Base-by-base conservation (phyloP, 2,888 invertebrate genomes). In the Prosopocoilus inquinatus region DNA sequence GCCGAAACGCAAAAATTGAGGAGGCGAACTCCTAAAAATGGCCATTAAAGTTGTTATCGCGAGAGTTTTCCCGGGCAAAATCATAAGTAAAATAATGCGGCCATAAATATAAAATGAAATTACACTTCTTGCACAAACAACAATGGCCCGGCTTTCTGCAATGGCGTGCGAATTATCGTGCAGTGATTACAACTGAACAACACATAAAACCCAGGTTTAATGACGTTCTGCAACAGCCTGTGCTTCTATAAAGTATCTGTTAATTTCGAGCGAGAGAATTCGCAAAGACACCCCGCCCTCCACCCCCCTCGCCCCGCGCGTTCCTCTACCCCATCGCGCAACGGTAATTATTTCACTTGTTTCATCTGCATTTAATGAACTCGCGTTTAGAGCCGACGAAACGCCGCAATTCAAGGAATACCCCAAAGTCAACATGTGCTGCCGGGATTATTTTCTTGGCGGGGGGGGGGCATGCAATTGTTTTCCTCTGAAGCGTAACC, bases 201-300 rank as follows among this genome's bases (percentile, higher is more conserved):
- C 43, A 51, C 54, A 51, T 47, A 50, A 55, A 58, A 58, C 48
- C 51, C 12, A 45, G 44, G 44, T 55, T 55, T 58, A 55, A 58
- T 51, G 54, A 58, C 48, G 47, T 55, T 51, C 44, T 47, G 51
- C 51, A 57, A 54, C 59, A 54, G 59, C 50, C n/a, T 35, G 50
- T 45, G 15, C 44, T 50, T 44, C 36, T 45, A 44, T 50, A 50
- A 50, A 50, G 33, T 50, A 50, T 50, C 50, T 50, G 50, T 50
- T 50, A 50, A 50, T 50, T 50, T 44, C 50, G 41, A 13, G 13
- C 33, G 16, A 11, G 47, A 47, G 50, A 41, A 9, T 36, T 41
- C 12, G 15, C 16, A 16, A 48, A 47, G 41, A 43, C 34, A 34
- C 28, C 35, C 35, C 47, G 13, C 15, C 46, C 9, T 15, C 5